Conservation (phyloP, 2,113 vertebrate species). For the Chlorocebus sabaeus region DNA sequence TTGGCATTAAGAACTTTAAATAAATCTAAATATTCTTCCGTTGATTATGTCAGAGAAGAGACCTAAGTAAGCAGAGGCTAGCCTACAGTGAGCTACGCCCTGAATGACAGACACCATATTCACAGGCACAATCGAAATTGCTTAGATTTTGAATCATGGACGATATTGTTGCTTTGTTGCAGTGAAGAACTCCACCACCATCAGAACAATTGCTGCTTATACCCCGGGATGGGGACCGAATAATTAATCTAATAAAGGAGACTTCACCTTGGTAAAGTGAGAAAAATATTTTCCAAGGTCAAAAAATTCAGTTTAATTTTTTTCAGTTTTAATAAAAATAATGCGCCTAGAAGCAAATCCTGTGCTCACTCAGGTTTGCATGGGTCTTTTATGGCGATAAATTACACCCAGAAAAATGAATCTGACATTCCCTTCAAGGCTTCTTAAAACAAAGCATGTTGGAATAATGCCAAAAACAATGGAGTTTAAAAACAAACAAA, state of each 20-base stretch:
- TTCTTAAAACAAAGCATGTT: slow-evolving; percentile 85
- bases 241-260: slow-evolving; percentile 45
- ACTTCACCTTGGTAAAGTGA: not conserved
- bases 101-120: not conserved
- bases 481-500: slow-evolving; percentile 43
- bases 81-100: not conserved
- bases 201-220: not conserved
- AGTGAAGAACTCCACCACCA: slow-evolving; percentile 48
- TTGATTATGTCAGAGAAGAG: slow-evolving; percentile 39
- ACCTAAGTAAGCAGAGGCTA: slow-evolving; percentile 46
- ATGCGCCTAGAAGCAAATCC: slow-evolving; percentile 51
- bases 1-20: slow-evolving; percentile 75
- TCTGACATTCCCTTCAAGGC: slow-evolving; percentile 82
- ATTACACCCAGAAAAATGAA: slow-evolving; percentile 55
- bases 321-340: not conserved
- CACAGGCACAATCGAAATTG: slow-evolving; percentile 37
- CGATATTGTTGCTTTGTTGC: slow-evolving; percentile 39
- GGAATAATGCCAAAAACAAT: slow-evolving; percentile 67
- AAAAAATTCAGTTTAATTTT: not conserved
- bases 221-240: not conserved
- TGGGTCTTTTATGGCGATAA: slow-evolving; percentile 51
- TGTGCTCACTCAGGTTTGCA: slow-evolving; percentile 46
- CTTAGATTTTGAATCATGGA: slow-evolving; percentile 46
- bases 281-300: not conserved
- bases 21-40: slow-evolving; percentile 54